Base-by-base conservation (phyloP, 1,140 invertebrate genomes). In the Cheumatopsyche charites region DNA sequence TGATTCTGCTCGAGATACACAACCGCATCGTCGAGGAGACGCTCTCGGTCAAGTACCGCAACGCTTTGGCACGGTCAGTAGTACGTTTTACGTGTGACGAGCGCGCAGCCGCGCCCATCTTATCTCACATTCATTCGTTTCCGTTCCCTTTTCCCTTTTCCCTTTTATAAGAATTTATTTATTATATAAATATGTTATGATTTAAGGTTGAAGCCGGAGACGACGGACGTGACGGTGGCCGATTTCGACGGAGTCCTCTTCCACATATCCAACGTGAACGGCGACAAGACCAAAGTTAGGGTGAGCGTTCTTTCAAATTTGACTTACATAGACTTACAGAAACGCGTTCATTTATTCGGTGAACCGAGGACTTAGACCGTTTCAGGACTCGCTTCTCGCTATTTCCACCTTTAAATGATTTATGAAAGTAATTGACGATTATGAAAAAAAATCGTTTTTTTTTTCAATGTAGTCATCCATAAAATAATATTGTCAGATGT, bases 211-310 rank as follows among this genome's bases (percentile, higher is more conserved):
- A 99, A 98, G 88, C 91, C 93, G 77, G 97, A 99, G 81, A 93
- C 91, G 72, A 95, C 96, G 78, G 95, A 98, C 85, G 91, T 98
- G 75, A 92, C 88, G 73, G 89, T 98, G 81, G 92, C 95, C 77
- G 98, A 99, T 88, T 99, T 99, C 86, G 98, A 99, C 89, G 97
- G 98, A 76, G 97, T 98, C 67, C 84, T 99, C 70, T 99, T 97
- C 87, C 96, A 98, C 84, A 93, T 99, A 87, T 98, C 97, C 65
- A 99, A 98, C 89, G 87, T 95, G 75, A 93, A 95, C 85, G 91
- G 90, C 76, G 96, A 99, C 82, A 98, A 98, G 88, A 92, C 92
- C 76, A 98, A 98, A 92, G 89, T 98, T 86, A 91, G 91, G 86
- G 96, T 98, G 87, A 89, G 90, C 89, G 71, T 26, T 11, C 5